These are phyloP conservation scores for Geophilus truncorum DNA, from an alignment of 2,888 invertebrate genomes.

Conservation along the genomic window DNA sequence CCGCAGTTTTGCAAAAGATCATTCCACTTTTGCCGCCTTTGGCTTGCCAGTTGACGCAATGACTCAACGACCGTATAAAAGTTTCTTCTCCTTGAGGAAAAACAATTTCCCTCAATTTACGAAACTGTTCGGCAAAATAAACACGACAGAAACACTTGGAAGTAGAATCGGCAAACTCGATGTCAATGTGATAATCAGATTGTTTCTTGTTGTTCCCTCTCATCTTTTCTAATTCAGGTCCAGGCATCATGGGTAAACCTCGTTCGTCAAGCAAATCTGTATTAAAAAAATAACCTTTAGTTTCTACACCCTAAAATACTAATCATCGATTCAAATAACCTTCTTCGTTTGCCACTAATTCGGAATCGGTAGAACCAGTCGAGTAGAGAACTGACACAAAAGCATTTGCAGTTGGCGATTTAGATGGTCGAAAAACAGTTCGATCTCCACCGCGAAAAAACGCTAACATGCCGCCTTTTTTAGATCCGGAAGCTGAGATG, in stretches of 20 bases:
- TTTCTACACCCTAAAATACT: background rate
- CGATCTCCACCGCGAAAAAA: constrained; percentile 35
- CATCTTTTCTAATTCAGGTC: constrained; percentile 30
- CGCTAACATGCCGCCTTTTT: constrained; percentile 34
- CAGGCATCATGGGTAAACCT: background rate
- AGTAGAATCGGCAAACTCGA: constrained; percentile 57
- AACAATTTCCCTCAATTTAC: constrained; percentile 63
- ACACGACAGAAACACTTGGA: constrained; percentile 85
- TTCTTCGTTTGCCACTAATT: background rate
- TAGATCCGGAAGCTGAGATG: background rate
- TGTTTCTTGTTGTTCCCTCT: background rate
- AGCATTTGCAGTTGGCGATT: background rate
- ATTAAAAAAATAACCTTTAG: background rate
- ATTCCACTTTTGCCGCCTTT: constrained; percentile 97
- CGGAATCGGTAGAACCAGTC: background rate
- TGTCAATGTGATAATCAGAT: constrained; percentile 48
- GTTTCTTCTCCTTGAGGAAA: constrained; percentile 64
- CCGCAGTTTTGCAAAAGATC: constrained; percentile 87
- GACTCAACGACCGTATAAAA: constrained; percentile 76
- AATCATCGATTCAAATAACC: too few relatives aligned
- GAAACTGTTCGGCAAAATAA: constrained; percentile 83
- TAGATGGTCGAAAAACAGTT: background rate
- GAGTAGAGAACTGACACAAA: constrained; percentile 18
- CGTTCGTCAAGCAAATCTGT: constrained; percentile 25
- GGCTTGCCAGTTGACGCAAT: constrained; percentile 86